Evolutionary conservation across 2,888 invertebrate genomes (phyloP).

Genomic region (Bembecia ichneumoniformis): DNA sequence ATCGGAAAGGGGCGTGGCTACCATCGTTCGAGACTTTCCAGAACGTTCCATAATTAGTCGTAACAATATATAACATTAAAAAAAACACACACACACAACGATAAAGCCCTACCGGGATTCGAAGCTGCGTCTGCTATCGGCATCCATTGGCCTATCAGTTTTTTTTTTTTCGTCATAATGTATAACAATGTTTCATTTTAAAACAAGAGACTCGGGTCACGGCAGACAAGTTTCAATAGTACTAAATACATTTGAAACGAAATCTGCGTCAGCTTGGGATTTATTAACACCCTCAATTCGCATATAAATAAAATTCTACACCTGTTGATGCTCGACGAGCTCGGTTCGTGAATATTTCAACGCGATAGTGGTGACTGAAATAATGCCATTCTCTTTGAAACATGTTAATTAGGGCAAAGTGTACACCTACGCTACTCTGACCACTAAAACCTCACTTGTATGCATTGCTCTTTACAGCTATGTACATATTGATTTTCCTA

Average conservation of each 20-base stretch:
- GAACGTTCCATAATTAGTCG: no score
- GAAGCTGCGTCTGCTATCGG: no score
- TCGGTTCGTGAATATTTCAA: neutral
- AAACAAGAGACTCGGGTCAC: neutral
- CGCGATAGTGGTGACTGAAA: neutral
- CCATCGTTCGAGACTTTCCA: no score
- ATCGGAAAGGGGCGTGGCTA: no score
- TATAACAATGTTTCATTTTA: no score
- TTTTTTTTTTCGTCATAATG: no score
- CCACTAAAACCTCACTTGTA: slow-evolving; percentile 33
- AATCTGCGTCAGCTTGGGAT: neutral
- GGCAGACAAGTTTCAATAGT: neutral
- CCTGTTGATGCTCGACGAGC: neutral
- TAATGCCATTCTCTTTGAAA: neutral
- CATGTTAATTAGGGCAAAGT: neutral
- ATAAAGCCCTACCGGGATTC: no score
- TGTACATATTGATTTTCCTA: slow-evolving; percentile 37
- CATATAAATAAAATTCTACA: neutral
- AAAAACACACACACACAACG: no score
- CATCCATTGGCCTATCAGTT: no score
- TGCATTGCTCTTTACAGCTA: slow-evolving; percentile 20
- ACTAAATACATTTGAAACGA: no score
- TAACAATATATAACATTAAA: no score
- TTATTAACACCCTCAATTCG: neutral
- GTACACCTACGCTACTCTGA: slow-evolving; percentile 16